Percentiles rank a stretch among this genome's conserved stretches.
phyloP scores from a whole-genome alignment of 2,888 invertebrate genomes.

The Physocephala rufipes region DNA sequence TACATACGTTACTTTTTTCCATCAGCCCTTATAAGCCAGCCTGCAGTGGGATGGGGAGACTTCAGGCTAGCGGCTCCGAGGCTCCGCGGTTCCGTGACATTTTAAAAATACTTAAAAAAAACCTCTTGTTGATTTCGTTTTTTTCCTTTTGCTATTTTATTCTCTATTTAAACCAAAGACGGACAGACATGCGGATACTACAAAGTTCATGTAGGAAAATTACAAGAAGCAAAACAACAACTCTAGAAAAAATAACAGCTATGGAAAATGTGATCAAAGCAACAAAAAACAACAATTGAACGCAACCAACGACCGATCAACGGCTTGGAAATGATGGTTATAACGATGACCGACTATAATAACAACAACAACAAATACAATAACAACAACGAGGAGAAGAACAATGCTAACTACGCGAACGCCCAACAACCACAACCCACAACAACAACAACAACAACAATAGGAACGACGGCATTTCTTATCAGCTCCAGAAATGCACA shows the following conservation, averaged over 20 bases:
- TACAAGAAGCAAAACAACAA: constrained; percentile 39
- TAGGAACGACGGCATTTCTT: constrained; percentile 40
- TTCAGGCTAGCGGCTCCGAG: background rate
- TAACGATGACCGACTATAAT: constrained; percentile 30
- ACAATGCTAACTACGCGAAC: constrained; percentile 24
- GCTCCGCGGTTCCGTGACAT: constrained; percentile 9
- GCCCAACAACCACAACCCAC: constrained; percentile 8
- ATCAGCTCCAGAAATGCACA: constrained; percentile 34
- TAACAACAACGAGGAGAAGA: constrained; percentile 15
- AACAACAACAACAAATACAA: constrained; percentile 40
- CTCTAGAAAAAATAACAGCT: constrained; percentile 25
- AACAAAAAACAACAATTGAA: constrained; percentile 24
- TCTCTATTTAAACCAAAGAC: constrained; percentile 1
- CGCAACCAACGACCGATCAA: constrained; percentile 20
- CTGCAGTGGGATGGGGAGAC: background rate
- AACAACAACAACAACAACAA: constrained; percentile 33
- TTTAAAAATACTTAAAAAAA: constrained; percentile 7
- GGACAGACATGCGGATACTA: background rate
- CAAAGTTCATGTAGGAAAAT: constrained; percentile 26
- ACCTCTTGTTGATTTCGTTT: too few relatives aligned
- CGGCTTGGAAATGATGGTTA: too few relatives aligned
- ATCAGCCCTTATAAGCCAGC: too few relatives aligned
- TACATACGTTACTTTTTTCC: background rate
- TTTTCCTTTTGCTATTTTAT: too few relatives aligned
- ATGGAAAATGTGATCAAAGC: background rate